Evolutionary conservation across 2,113 vertebrate genomes (phyloP).

Genomic region (Elephas maximus): DNA sequence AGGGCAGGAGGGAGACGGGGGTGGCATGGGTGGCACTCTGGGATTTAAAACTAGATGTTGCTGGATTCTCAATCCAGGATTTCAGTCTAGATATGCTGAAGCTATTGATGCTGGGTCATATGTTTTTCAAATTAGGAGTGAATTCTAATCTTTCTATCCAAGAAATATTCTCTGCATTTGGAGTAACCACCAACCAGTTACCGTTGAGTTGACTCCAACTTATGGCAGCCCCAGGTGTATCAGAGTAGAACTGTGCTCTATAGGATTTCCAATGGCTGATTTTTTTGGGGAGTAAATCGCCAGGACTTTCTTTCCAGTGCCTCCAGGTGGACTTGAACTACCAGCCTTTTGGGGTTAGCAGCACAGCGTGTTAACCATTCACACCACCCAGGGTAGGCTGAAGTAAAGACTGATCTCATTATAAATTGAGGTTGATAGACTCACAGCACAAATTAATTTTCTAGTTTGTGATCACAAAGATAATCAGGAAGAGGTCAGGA

Average conservation of each 20-base stretch:
- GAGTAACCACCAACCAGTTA: slow-evolving; percentile 10
- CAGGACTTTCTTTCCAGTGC: background rate
- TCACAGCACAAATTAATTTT: slow-evolving; percentile 82
- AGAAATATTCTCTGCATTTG: slow-evolving; percentile 85
- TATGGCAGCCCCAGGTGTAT: background rate
- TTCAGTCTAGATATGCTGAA: slow-evolving; percentile 77
- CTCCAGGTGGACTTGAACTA: background rate
- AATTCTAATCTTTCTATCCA: slow-evolving; percentile 84
- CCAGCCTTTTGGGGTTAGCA: background rate
- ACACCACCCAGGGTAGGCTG: slow-evolving; percentile 47
- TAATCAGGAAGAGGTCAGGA: slow-evolving; percentile 80
- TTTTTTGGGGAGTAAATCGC: background rate
- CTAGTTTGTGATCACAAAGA: slow-evolving; percentile 80
- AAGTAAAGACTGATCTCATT: slow-evolving; percentile 85
- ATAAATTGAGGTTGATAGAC: slow-evolving; percentile 78
- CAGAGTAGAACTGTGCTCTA: background rate
- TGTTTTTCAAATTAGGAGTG: slow-evolving; percentile 87
- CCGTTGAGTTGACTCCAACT: background rate
- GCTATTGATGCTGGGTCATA: slow-evolving; percentile 85
- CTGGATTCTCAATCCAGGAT: slow-evolving; percentile 81
- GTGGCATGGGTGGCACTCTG: background rate
- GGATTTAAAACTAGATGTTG: slow-evolving; percentile 86
- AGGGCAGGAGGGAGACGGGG: too few relatives aligned
- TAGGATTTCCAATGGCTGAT: background rate
- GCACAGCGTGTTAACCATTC: background rate